Percentiles rank a stretch among this genome's conserved stretches.
Evolutionary conservation across 2,888 invertebrate genomes (phyloP).

Genomic region (Eurytoma adleriae): DNA sequence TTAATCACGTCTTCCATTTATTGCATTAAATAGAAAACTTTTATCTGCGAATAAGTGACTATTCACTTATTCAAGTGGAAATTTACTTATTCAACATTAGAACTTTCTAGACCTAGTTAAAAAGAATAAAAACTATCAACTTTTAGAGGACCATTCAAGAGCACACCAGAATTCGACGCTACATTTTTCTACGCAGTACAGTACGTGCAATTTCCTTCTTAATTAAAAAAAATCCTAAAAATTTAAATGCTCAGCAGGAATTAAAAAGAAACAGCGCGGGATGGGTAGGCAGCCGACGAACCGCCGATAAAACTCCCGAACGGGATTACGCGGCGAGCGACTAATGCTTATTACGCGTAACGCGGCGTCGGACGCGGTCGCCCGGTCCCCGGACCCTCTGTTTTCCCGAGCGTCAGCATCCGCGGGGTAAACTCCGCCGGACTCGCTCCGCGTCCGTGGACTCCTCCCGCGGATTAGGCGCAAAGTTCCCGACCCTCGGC

Average conservation of each 20-base stretch:
- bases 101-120: too few relatives aligned
- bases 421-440: not conserved
- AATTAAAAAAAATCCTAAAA: not conserved
- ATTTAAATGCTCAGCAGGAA: too few relatives aligned
- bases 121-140: too few relatives aligned
- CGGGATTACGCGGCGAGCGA: slow-evolving; percentile 70
- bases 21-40: not conserved
- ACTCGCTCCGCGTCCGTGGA: not conserved
- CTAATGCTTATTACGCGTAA: slow-evolving; percentile 68
- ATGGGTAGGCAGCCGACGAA: not conserved
- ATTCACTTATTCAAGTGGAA: too few relatives aligned
- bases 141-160: too few relatives aligned
- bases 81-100: too few relatives aligned
- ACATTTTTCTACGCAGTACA: too few relatives aligned
- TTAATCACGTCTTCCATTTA: not conserved
- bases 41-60: too few relatives aligned
- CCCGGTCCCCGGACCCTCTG: not conserved
- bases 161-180: too few relatives aligned
- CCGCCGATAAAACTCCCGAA: slow-evolving; percentile 65
- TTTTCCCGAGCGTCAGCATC: slow-evolving; percentile 24
- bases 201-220: too few relatives aligned
- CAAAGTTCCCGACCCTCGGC: not conserved
- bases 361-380: slow-evolving; percentile 38
- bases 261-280: not conserved
- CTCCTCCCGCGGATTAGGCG: slow-evolving; percentile 43